Evolutionary conservation across 64 coral and sea anemone species (phyloP), one percentile per base, ranked within the genome.

Genomic region (Orbicella faveolata): DNA sequence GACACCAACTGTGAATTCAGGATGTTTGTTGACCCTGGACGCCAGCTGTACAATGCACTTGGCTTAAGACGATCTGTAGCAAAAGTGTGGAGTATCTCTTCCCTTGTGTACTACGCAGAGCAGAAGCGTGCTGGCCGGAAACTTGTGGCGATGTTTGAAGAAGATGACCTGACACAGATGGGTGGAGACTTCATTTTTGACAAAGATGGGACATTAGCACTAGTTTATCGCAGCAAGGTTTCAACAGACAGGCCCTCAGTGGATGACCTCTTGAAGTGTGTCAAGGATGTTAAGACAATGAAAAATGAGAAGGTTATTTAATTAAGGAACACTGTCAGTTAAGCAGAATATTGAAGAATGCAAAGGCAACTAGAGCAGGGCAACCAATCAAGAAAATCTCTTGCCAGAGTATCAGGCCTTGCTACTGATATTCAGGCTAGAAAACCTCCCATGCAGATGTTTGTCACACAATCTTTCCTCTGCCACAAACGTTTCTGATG

Each of bases 141-240:
- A 36, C 75, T 99, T 62, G 61, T 89, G 18, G 68, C 73, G 2
- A 55, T 88, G 55, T 84, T 96, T 33, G 92, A 99, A n/a, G 91
- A 89, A 51, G 97, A 99, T 72, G 97, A 99, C 48, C 91, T 89
- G 3, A 88, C 84, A 37, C 97, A 99, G 59, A 93, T 99, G 87
- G 97, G 94, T 13, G 97, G 97, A 23, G 85, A 99, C 78, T 96
- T 99, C 76, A 79, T 99, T 21, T 79, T 99, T 57, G 86, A 96
- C 94, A 21, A 54, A 21, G n/a, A 84, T 10, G 97, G 97, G 39
- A 96, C 87, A 34, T 79, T 99, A 75, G 78, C 57, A 10, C 74
- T 99, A 11, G 36, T 96, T 34, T 91, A 99, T 89, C 89, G 57
- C 20, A 99, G 97, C 75, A 93, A 93, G 74, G 55, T 89, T 19